Evolutionary conservation across 2,888 invertebrate genomes (phyloP).

Genomic region (Agrochola lota): DNA sequence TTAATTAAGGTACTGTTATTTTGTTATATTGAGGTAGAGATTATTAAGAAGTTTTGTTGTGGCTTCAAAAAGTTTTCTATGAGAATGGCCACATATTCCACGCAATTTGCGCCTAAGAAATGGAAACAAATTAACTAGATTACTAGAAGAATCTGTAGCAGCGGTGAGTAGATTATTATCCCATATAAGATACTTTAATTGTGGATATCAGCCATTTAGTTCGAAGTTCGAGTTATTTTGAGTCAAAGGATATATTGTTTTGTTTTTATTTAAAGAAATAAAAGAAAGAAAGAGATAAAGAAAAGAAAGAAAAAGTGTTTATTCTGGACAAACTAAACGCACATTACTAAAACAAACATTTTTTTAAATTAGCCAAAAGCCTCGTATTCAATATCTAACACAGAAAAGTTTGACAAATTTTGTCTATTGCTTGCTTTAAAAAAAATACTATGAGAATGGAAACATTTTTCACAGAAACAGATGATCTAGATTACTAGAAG

Average conservation of each 20-base stretch:
- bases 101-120: background rate
- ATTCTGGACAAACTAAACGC: too few species aligned
- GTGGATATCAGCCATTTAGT: background rate
- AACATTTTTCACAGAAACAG: background rate
- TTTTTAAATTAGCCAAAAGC: too few species aligned
- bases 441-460: background rate
- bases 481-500: conserved; percentile 5
- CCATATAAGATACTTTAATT: too few species aligned
- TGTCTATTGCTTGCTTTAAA: too few species aligned
- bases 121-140: background rate
- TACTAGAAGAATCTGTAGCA: background rate
- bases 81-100: background rate
- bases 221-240: background rate
- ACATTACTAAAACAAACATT: too few species aligned
- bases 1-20: background rate
- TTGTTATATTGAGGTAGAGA: too few species aligned
- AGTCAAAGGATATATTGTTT: too few species aligned
- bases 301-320: too few species aligned
- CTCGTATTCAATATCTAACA: too few species aligned
- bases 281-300: too few species aligned
- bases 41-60: background rate
- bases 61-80: background rate
- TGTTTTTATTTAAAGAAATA: too few species aligned
- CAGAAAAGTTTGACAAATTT: too few species aligned
- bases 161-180: background rate